Percentiles rank a stretch among this genome's conserved stretches.
Conservation (phyloP, 1,140 invertebrate species). For the Adelges cooleyi region DNA sequence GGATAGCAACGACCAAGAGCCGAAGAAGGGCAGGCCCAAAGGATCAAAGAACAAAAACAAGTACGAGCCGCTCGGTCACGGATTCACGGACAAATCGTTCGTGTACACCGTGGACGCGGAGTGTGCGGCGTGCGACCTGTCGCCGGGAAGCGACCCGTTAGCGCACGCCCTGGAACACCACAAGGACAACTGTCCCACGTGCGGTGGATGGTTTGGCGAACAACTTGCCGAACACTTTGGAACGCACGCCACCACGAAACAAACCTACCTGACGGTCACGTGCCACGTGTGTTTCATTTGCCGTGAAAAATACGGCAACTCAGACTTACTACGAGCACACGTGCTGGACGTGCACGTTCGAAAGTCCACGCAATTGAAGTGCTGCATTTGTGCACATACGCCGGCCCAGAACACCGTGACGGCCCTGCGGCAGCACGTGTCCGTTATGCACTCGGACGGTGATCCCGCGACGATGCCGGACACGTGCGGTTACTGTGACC, state of each 20-base stretch:
- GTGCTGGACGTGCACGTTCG: not conserved
- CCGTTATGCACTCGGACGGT: not conserved
- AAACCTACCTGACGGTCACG: not conserved
- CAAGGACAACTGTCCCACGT: not conserved
- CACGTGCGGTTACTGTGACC: not conserved
- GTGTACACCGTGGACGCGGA: not conserved
- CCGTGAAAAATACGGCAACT: not conserved
- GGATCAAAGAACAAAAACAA: conserved; percentile 20
- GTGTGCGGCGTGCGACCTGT: not conserved
- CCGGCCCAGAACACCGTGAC: not conserved
- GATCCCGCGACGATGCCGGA: not conserved
- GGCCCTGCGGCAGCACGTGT: not conserved
- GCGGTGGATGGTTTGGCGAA: not conserved
- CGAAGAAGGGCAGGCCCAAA: conserved; percentile 16
- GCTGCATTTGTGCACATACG: too few relatives aligned
- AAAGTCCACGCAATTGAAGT: too few relatives aligned
- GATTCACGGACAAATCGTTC: not conserved
- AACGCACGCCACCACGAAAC: not conserved
- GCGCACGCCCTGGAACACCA: not conserved
- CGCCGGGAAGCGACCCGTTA: not conserved
- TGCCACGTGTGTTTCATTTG: conserved; percentile 1
- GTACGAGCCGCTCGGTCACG: not conserved
- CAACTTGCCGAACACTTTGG: not conserved
- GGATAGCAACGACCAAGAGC: not conserved
- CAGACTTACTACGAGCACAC: not conserved